Base-by-base conservation (phyloP, 2,888 invertebrate genomes). In the Nycteola revayana region DNA sequence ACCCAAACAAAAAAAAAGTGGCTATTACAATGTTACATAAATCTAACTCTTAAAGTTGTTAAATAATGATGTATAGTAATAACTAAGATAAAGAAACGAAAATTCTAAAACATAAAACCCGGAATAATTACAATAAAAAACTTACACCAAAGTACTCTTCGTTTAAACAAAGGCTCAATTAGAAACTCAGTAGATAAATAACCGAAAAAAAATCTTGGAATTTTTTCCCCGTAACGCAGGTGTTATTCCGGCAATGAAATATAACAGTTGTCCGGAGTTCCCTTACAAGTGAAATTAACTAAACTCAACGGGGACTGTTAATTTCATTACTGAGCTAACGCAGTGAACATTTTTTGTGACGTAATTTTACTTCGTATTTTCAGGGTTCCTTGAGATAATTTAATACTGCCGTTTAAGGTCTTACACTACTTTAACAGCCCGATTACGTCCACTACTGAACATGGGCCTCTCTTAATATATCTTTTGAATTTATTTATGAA, bases 261-360 rank as follows among this genome's bases (percentile, higher is more conserved):
- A 58, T 46, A 46, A 46, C 60, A 48, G 60, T 60, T 55, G 43
- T 38, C 29, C 23, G 17, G 52, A 58, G 43, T 59, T 57, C 6
- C 42, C 34, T 37, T 35, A 40, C 38, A 52, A 58, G 58, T 53
- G 46, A 55, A 60, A 60, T 60, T 58, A 60, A 58, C 60, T 53
- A 32, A 60, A 60, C 49, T 58, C 53, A 36, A 36, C 37, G 28
- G 55, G 49, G 55, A 58, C 48, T 57, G 58, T 60, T 60, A 60
- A 60, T 60, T 60, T 60, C 44, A 60, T 60, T 57, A 48, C 43
- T 39, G 27, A 8, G 23, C 28, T 44, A 49, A 39, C 38, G 34
- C 44, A 25, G 42, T 10, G 43, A 48, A 33, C 24, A 42, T 44
- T 48, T 58, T 57, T 53, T 48, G 56, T 42, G 30, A 36, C 36